Evolutionary conservation across 2,888 invertebrate species (phyloP).

Genomic region (Callosobruchus maculatus): DNA sequence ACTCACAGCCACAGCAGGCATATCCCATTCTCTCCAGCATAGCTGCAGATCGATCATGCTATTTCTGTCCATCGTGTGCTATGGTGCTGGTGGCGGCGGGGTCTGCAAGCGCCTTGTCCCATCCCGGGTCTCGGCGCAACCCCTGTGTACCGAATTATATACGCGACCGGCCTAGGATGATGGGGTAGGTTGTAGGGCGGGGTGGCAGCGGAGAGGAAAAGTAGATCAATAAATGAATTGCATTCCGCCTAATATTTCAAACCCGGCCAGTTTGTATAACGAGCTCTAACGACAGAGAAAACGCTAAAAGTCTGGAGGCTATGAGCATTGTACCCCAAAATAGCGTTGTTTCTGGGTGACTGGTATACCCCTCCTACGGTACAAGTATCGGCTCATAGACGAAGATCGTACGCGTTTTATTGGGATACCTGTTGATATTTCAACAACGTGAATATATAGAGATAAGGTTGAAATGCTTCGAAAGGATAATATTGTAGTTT

Average conservation of each 20-base stretch:
- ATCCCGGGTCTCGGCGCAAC: background rate
- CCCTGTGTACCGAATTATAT: background rate
- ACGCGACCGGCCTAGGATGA: background rate
- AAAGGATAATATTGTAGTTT: no score
- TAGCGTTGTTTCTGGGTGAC: background rate
- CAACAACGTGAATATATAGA: no score
- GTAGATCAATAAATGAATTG: slow-evolving; percentile 50
- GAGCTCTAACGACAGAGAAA: background rate
- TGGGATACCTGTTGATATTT: background rate
- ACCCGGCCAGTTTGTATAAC: slow-evolving; percentile 12
- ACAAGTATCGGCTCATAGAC: background rate
- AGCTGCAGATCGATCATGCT: background rate
- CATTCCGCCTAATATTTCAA: slow-evolving; percentile 41
- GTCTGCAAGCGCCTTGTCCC: background rate
- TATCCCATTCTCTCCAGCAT: background rate
- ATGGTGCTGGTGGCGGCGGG: background rate
- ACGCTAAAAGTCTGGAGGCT: no score
- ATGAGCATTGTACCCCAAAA: background rate
- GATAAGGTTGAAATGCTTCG: no score
- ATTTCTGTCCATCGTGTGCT: background rate
- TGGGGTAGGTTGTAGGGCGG: background rate
- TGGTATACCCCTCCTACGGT: background rate
- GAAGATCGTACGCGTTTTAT: background rate
- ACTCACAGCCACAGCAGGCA: background rate
- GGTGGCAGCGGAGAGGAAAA: slow-evolving; percentile 31